These are phyloP conservation scores for Drosophila micromelanica DNA, from an alignment of 1,140 invertebrate species.

Conservation along the genomic window DNA sequence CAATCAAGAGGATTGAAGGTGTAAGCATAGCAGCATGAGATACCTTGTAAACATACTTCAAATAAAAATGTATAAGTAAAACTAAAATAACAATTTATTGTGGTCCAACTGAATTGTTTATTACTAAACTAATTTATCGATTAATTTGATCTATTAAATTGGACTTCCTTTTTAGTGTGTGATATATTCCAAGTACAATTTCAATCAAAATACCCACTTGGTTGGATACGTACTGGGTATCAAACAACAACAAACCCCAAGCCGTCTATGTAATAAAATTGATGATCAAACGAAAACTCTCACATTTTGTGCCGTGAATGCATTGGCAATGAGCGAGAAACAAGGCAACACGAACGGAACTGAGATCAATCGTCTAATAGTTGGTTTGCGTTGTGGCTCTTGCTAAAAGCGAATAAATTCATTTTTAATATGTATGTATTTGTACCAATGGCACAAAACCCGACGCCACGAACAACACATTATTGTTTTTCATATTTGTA, in stretches of 20 bases:
- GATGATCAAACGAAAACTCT: constrained; percentile 82
- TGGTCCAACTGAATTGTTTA: too few species aligned
- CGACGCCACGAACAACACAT: constrained; percentile 20
- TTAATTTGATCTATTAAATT: too few species aligned
- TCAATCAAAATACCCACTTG: not conserved
- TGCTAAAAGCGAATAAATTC: constrained; percentile 73
- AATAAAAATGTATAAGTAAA: too few species aligned
- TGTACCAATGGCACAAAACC: constrained; percentile 22
- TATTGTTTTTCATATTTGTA: constrained; percentile 60
- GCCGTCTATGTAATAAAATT: constrained; percentile 67
- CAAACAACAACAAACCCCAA: constrained; percentile 54
- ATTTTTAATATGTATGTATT: constrained; percentile 68
- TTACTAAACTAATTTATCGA: too few species aligned
- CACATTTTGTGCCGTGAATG: constrained; percentile 51
- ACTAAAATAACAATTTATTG: too few species aligned
- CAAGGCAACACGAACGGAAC: constrained; percentile 58
- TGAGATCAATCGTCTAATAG: constrained; percentile 69
- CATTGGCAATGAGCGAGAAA: constrained; percentile 20
- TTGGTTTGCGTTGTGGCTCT: constrained; percentile 24
- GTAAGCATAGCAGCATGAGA: not conserved
- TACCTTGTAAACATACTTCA: constrained; percentile 8
- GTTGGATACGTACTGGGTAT: constrained; percentile 1
- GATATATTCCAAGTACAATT: too few species aligned
- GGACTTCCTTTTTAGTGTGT: too few species aligned
- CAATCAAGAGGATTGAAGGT: not conserved